phyloP scores from a whole-genome alignment of 2,113 vertebrate species.

The Rissa tridactyla region DNA sequence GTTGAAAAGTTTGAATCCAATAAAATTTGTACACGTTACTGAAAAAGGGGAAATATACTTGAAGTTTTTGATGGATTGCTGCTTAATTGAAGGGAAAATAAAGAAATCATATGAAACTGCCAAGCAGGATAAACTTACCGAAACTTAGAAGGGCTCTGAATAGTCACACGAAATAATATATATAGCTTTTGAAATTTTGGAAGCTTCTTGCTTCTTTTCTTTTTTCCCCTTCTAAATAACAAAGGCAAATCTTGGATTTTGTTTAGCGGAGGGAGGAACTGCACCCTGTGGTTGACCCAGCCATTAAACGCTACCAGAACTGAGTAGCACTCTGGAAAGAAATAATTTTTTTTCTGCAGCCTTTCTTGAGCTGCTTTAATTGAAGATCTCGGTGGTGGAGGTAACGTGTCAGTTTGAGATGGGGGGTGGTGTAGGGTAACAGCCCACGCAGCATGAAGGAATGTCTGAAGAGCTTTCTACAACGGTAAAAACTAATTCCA shows the following conservation, averaged over 20 bases:
- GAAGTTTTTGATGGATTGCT: background rate
- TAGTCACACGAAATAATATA: background rate
- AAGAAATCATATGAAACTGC: background rate
- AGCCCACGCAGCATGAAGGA: background rate
- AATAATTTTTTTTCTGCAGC: background rate
- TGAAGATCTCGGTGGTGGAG: background rate
- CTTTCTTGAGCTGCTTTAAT: background rate
- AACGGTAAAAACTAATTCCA: background rate
- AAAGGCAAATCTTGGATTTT: background rate
- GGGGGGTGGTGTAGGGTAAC: background rate
- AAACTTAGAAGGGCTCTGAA: background rate
- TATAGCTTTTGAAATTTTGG: background rate
- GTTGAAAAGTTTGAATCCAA: background rate
- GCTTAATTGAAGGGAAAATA: constrained; percentile 3
- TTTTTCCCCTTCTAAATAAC: background rate
- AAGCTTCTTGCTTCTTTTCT: background rate
- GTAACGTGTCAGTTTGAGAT: background rate
- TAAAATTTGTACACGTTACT: background rate
- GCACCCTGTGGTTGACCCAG: background rate
- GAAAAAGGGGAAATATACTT: background rate
- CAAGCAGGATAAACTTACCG: background rate
- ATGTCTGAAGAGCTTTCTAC: background rate
- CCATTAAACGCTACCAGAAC: background rate
- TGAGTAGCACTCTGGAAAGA: background rate
- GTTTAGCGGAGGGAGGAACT: background rate